Base-by-base conservation (phyloP, 1,140 invertebrate species). In the Brachionus koreanus region DNA sequence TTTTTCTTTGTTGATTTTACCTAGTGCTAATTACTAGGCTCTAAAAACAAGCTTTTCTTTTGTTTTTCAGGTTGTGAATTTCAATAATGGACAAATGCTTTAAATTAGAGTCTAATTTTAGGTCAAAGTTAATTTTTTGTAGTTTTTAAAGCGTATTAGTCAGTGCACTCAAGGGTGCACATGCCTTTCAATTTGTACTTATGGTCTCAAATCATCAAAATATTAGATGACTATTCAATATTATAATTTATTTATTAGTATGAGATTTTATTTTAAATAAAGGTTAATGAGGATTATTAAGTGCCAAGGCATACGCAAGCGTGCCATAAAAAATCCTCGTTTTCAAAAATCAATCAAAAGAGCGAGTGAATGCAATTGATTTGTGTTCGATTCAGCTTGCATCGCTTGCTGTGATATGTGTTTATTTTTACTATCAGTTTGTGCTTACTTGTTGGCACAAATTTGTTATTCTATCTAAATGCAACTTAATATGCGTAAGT, bases 401-500 rank as follows among this genome's bases (percentile, higher is more conserved):
- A 65, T 37, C 63, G 29, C 63, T 65, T 65, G 63, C 63, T 65
- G 63, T 65, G 63, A 33, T 65, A 65, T 65, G 29, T 35, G 63
- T 65, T 65, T 65, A 65, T 65, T 65, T 65, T 65, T 65, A 65
- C n/a, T 65, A 65, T 65, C 63, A 29, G 25, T 65, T 65, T 33
- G 63, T 35, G 63, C 33, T 65, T 33, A 33, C 33, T 65, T 65
- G 33, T 65, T 65, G 25, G 63, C 7, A 13, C 29, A n/a, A 37
- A 65, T 65, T 33, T 65, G 63, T 65, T 65, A 65, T 65, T 65
- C 63, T 65, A 65, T 33, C 25, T 16, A 65, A 65, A 65, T 65
- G 63, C 25, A 65, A 65, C 63, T 65, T 65, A 65, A 65, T 65
- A 65, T 65, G 63, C 63, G 33, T 65, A 65, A 65, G 63, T 65